Base-by-base conservation (phyloP, 1,140 invertebrate genomes). In the Drosophila guanche region DNA sequence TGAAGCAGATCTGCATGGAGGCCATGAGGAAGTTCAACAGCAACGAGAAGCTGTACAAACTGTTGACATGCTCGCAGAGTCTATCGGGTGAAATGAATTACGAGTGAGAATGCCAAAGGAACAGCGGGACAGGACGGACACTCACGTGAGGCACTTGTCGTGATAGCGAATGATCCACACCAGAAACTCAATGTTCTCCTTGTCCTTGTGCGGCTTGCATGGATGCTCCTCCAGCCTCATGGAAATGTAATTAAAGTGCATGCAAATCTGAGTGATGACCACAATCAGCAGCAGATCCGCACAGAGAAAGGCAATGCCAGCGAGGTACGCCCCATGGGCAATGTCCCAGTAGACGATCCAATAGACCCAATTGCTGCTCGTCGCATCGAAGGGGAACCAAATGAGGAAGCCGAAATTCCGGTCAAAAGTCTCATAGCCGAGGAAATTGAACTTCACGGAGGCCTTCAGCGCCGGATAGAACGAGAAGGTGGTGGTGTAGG, bases 1-100 rank as follows among this genome's bases (percentile, higher is more conserved):
- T 89, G 48, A 90, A 90, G n/a, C 89, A 90, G 14, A 90, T 90
- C 8, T 86, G 88, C 74, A 88, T 76, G 5, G 89, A 90, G 16
- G 89, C 85, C 57, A 77, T 81, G 27, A 90, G 50, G 51, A 90
- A 90, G 53, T 90, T 90, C 0, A 90, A 62, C 4, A 90, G 55
- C 53, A 90, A 14, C 0, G 89, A 90, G 25, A 90, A 77, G 55
- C 67, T 89, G 40, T 90, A 90, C 25, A 90, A 58, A 5, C 33
- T 51, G 41, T 90, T 84, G 1, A 90, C 60, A 22, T 80, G 61
- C 23, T 90, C 89, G 37, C 85, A 88, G 41, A 90, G 69, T 3
- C 89, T 90, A 43, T 0, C 7, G 41, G 23, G 20, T 22, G 55
- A 5, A 50, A 20, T 0, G 42, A 6, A 50, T 4, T n/a, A 22